Conservation (phyloP, 2,888 invertebrate genomes). For the Azorinus chamasolen region DNA sequence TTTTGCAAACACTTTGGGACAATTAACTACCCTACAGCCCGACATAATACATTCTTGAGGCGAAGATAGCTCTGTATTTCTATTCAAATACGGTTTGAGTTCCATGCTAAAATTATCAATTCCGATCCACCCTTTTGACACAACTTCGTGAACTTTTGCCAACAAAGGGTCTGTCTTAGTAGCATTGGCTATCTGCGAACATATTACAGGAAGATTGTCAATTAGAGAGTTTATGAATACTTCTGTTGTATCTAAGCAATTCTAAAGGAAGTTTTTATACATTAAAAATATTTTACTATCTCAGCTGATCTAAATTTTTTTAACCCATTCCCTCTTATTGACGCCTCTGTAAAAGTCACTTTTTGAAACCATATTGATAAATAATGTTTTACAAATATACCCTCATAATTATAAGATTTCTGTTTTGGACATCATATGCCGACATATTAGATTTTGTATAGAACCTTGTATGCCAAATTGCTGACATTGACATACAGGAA, state of each 20-base stretch:
- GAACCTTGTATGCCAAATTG: no score
- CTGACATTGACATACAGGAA: no score
- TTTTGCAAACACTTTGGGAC: conserved; percentile 67
- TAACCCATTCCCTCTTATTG: no score
- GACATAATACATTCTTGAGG: conserved; percentile 71
- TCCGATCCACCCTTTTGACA: conserved; percentile 14
- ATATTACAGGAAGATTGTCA: conserved; percentile 73
- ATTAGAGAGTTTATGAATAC: conserved; percentile 54
- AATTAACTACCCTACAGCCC: conserved; percentile 68
- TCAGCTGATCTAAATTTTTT: no score
- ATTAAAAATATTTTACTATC: no score
- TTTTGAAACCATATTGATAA: no score
- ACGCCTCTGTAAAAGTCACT: no score
- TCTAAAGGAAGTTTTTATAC: no score
- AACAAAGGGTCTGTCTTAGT: conserved; percentile 41
- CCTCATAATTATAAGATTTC: no score
- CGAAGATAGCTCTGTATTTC: conserved; percentile 53
- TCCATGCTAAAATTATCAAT: conserved; percentile 6
- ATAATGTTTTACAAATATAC: no score
- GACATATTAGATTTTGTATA: no score
- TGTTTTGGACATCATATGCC: no score
- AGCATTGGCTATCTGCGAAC: conserved; percentile 19
- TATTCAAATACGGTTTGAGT: conserved; percentile 27
- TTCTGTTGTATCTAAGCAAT: conserved; percentile 25
- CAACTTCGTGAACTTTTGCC: conserved; percentile 32